Evolutionary conservation across 2,797 vertebrate species (phyloP), one percentile per base, ranked within the genome.

Genomic region (Halcyon leucocephala): DNA sequence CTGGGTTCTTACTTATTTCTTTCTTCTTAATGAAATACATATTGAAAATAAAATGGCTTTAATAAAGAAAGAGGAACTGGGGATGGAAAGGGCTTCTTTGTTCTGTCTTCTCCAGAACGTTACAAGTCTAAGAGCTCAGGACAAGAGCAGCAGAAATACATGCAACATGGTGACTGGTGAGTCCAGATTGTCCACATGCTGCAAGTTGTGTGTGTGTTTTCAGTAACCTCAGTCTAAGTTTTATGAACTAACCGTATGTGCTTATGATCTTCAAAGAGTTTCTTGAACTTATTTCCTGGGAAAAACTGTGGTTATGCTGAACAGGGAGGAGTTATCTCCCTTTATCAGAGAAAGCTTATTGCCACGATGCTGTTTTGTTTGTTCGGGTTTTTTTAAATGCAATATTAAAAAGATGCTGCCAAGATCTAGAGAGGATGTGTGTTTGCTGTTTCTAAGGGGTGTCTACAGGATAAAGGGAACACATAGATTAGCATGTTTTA

Each of bases 51-150:
- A 93, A 93, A 55, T 51, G 61, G 51, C 22, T 89, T 95, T 95
- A 96, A 96, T 95, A 97, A 79, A 92, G 86, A 93, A 97, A 95
- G 79, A 97, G 95, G 96, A 96, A 96, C 89, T 95, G 96, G 97
- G 94, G 97, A 96, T 98, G 96, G 97, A 98, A 98, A 91, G 97
- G 95, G 97, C 97, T 97, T 98, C 94, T 98, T 98, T 98, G 97
- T 98, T 98, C 97, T 97, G 96, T 97, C 95, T 97, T 98, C 97
- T 98, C 97, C 97, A 98, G 98, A 98, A 98, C 96, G 91, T 97
- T 98, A 97, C 96, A 96, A 97, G 97, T 97, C 98, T 98, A 97
- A 98, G 97, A 97, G 96, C 96, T 98, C 97, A 98, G 96, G 96
- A 98, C 97, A 97, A 90, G 96, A 98, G 97, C 97, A 98, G 96